phyloP scores from a whole-genome alignment of 2,113 vertebrate genomes.

The Pristiophorus japonicus region DNA sequence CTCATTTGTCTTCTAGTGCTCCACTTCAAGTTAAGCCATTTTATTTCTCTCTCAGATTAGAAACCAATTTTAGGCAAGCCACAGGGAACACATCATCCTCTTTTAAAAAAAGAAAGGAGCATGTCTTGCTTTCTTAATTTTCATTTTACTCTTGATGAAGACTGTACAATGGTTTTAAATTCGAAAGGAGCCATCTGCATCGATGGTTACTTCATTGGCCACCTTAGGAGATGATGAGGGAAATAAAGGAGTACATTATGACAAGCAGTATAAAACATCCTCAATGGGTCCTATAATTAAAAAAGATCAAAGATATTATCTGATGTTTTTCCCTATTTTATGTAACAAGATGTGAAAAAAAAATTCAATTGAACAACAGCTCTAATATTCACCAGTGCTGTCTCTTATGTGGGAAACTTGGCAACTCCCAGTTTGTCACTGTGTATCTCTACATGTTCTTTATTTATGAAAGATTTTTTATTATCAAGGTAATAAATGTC shows the following conservation, averaged over 20 bases:
- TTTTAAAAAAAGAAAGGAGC: neutral
- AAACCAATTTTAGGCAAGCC: neutral
- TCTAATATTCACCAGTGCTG: neutral
- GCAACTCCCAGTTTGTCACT: neutral
- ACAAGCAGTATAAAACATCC: neutral
- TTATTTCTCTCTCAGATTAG: conserved; percentile 5
- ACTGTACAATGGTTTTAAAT: neutral
- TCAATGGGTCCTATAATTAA: neutral
- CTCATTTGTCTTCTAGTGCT: neutral
- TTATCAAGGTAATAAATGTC: neutral
- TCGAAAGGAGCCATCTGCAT: neutral
- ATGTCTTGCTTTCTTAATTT: neutral
- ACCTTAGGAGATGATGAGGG: neutral
- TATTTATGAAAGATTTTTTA: neutral
- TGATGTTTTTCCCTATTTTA: neutral
- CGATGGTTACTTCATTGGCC: neutral
- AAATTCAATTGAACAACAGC: no score
- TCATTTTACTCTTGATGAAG: neutral
- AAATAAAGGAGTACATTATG: neutral
- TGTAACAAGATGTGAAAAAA: no score
- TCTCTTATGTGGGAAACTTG: neutral
- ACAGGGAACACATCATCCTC: neutral
- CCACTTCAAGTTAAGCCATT: neutral
- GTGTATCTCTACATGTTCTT: neutral
- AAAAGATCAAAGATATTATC: neutral